Conservation (phyloP, 2,888 invertebrate species). For the Argyra leucocephala region DNA sequence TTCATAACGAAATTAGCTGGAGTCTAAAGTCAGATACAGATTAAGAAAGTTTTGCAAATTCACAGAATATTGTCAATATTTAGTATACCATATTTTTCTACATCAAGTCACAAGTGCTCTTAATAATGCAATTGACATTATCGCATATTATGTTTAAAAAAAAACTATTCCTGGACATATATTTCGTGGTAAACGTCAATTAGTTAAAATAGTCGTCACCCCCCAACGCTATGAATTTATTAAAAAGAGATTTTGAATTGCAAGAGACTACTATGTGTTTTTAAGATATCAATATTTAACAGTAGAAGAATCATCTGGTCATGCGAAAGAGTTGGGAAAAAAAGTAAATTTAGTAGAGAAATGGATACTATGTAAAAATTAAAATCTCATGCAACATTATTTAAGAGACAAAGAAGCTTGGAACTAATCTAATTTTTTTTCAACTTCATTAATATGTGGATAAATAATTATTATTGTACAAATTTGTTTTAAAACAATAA, state of each 20-base stretch:
- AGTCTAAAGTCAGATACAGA: no score
- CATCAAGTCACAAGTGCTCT: neutral
- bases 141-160: slow-evolving; percentile 44
- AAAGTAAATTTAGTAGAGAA: slow-evolving; percentile 42
- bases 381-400: slow-evolving; percentile 58
- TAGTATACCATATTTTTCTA: no score
- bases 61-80: no score
- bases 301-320: slow-evolving; percentile 59
- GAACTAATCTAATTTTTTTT: no score
- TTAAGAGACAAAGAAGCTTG: slow-evolving; percentile 57
- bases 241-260: slow-evolving; percentile 52
- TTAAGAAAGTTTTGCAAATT: no score
- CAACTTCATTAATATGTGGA: no score
- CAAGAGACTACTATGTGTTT: slow-evolving; percentile 71
- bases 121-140: slow-evolving; percentile 44
- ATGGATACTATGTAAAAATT: slow-evolving; percentile 45
- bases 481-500: no score
- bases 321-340: slow-evolving; percentile 54
- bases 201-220: slow-evolving; percentile 57
- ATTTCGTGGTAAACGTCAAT: slow-evolving; percentile 61
- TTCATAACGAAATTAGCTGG: no score
- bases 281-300: slow-evolving; percentile 69
- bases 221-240: slow-evolving; percentile 46
- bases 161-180: slow-evolving; percentile 49
- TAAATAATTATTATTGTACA: no score